Percentiles rank a stretch among this genome's conserved stretches.
phyloP scores from a whole-genome alignment of 1,140 invertebrate species.

The Drosophila bifasciata region DNA sequence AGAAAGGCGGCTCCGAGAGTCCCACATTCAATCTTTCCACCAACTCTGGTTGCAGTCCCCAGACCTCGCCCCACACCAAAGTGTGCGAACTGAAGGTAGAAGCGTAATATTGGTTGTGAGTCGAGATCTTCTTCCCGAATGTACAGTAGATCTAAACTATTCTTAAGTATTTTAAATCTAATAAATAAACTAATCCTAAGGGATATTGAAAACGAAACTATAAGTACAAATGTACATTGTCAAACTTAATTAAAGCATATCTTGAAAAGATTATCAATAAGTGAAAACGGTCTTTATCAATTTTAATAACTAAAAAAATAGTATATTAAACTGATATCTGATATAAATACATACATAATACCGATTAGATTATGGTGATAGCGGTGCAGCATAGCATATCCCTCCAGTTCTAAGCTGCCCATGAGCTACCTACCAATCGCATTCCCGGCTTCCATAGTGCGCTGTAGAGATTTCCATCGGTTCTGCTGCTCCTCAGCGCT shows the following conservation, averaged over 20 bases:
- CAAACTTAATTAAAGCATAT: no score
- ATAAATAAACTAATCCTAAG: constrained; percentile 1
- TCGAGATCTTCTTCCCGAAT: background rate
- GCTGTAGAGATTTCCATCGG: constrained; percentile 95
- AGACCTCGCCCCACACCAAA: constrained; percentile 49
- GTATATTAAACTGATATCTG: no score
- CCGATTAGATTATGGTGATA: constrained; percentile 93
- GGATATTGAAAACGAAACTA: background rate
- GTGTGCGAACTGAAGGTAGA: constrained; percentile 50
- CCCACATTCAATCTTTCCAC: constrained; percentile 74
- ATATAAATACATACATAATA: no score
- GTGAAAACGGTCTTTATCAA: no score
- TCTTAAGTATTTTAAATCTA: background rate
- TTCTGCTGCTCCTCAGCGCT: no score
- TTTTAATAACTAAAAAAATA: no score
- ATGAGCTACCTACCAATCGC: constrained; percentile 97
- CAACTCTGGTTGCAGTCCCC: constrained; percentile 62
- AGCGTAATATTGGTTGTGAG: constrained; percentile 21
- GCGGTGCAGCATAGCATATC: constrained; percentile 97
- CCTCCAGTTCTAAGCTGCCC: constrained; percentile 95
- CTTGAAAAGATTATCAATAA: constrained; percentile 4
- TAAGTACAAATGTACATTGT: no score
- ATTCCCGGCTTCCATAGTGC: constrained; percentile 99
- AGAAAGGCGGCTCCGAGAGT: constrained; percentile 90
- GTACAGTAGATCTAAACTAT: constrained; percentile 39